Evolutionary conservation across 2,113 vertebrate species (phyloP).

Genomic region (Isurus oxyrinchus): DNA sequence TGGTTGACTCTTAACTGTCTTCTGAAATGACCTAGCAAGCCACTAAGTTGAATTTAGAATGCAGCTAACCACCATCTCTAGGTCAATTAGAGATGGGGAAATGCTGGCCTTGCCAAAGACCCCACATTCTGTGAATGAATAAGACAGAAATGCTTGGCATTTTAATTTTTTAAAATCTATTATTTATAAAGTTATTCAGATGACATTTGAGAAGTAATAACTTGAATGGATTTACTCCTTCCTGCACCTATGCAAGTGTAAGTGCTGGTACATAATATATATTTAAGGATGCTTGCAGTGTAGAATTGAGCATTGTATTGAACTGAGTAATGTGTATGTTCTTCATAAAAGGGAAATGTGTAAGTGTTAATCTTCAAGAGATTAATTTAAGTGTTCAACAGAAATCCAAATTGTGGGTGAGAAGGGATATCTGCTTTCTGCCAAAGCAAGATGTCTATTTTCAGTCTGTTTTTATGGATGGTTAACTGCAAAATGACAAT

Average conservation of each 20-base stretch:
- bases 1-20: not conserved
- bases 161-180: not conserved
- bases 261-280: not conserved
- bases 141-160: not conserved
- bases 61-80: not conserved
- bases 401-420: not conserved
- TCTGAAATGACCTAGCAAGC: not conserved
- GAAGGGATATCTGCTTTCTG: not conserved
- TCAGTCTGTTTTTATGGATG: conserved; percentile 39
- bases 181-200: not conserved
- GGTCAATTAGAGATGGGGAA: not conserved
- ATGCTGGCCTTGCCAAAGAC: not conserved
- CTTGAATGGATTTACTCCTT: not conserved
- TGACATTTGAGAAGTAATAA: not conserved
- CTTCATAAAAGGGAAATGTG: not conserved
- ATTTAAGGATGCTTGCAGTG: not conserved
- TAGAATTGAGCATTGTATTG: not conserved
- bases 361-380: not conserved
- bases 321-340: not conserved
- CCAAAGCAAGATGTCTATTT: conserved; percentile 45
- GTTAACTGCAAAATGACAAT: not conserved
- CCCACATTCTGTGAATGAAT: not conserved
- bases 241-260: not conserved
- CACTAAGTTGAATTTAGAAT: not conserved
- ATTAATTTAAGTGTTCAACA: not conserved